Conservation (phyloP, 2,797 vertebrate species). For the Philypnodon macrostomus region DNA sequence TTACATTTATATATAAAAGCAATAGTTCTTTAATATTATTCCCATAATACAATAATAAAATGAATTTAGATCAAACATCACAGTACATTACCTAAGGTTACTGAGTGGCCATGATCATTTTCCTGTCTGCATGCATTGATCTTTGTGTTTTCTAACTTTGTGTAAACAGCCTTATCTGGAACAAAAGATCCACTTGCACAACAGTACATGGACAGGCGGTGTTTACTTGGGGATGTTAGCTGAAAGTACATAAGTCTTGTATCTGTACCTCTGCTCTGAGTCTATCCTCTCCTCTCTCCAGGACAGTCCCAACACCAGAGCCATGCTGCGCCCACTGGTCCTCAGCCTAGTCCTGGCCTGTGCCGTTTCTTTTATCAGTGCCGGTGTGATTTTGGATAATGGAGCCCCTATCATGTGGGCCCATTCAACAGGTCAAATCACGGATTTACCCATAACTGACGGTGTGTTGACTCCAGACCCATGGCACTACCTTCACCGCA, state of each 20-base stretch:
- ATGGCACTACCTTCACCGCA: constrained; percentile 78
- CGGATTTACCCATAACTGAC: constrained; percentile 55
- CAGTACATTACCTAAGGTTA: neutral
- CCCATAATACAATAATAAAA: no score
- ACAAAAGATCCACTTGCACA: constrained; percentile 16
- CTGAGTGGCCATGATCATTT: neutral
- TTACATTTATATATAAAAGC: no score
- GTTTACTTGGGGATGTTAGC: neutral
- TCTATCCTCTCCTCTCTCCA: constrained; percentile 1
- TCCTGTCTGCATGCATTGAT: neutral
- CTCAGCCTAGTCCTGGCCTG: constrained; percentile 44
- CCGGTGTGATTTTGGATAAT: constrained; percentile 48
- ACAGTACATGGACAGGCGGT: constrained; percentile 5
- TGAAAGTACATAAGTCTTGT: constrained; percentile 22
- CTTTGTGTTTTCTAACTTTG: neutral
- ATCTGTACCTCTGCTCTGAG: neutral
- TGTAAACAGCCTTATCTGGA: constrained; percentile 24
- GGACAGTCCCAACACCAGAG: constrained; percentile 10
- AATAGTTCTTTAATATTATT: no score
- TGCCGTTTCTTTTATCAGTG: constrained; percentile 33
- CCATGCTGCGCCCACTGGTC: constrained; percentile 18
- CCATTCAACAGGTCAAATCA: constrained; percentile 49
- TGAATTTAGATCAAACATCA: no score
- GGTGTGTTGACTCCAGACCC: constrained; percentile 66
- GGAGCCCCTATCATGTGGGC: constrained; percentile 76